A percentile compares a stretch with the other conserved stretches of the same genome.
phyloP scores from a whole-genome alignment of 2,888 invertebrate species.

The Trilocha varians region DNA sequence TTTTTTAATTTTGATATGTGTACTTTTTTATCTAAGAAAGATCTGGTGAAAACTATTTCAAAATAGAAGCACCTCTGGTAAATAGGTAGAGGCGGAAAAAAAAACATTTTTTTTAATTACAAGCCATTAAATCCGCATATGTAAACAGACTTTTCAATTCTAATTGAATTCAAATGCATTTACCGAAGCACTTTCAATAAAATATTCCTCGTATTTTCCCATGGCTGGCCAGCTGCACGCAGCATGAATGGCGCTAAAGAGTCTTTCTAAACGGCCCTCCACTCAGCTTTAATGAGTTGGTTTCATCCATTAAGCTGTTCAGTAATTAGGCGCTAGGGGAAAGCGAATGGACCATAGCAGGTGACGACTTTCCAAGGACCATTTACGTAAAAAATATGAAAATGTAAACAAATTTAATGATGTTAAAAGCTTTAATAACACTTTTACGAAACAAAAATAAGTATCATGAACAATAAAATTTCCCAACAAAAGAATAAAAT shows the following conservation, averaged over 20 bases:
- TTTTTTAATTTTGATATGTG: no score
- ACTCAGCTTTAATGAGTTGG: slow-evolving; percentile 48
- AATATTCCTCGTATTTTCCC: background rate
- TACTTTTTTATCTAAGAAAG: no score
- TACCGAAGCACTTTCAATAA: background rate
- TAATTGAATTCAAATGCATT: background rate
- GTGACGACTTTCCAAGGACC: background rate
- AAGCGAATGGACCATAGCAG: slow-evolving; percentile 30
- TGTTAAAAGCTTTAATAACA: no score
- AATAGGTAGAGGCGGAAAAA: background rate
- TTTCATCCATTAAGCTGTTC: slow-evolving; percentile 58
- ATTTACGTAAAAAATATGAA: background rate
- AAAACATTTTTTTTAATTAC: background rate
- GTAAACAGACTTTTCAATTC: background rate
- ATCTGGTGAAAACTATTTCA: no score
- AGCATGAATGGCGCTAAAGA: slow-evolving; percentile 11
- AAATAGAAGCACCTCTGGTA: no score
- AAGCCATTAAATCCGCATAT: background rate
- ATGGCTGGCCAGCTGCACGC: background rate
- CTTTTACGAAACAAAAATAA: no score
- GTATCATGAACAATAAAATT: no score
- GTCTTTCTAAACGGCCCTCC: slow-evolving; percentile 37
- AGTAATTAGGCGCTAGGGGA: slow-evolving; percentile 55
- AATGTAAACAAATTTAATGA: background rate
- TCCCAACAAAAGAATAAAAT: no score